phyloP scores from a whole-genome alignment of 1,140 invertebrate species.

The Telenomus remus region DNA sequence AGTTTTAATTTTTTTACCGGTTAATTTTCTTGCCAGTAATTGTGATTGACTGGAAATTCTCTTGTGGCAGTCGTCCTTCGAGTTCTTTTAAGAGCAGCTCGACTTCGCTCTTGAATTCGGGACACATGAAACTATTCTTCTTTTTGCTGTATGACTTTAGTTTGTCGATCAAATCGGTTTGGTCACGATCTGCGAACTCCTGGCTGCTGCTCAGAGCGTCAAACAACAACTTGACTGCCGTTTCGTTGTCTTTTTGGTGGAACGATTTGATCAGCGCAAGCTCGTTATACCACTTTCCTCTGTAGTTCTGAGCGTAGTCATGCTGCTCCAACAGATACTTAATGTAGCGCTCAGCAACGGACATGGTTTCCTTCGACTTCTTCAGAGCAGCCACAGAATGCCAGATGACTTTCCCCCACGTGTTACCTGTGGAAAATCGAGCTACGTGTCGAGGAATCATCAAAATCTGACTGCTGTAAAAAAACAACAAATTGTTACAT shows the following conservation, averaged over 20 bases:
- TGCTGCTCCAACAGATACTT: conserved; percentile 60
- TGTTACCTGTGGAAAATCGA: conserved; percentile 60
- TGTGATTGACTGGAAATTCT: conserved; percentile 22
- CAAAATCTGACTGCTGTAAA: conserved; percentile 18
- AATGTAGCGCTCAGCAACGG: conserved; percentile 53
- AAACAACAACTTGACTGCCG: conserved; percentile 50
- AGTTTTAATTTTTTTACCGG: conserved; percentile 48
- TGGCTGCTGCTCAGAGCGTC: conserved; percentile 48
- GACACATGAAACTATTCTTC: conserved; percentile 53
- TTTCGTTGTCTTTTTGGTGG: conserved; percentile 60
- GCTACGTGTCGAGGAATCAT: conserved; percentile 62
- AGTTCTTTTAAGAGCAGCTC: neutral
- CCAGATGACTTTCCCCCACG: conserved; percentile 67
- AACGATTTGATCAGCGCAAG: conserved; percentile 63
- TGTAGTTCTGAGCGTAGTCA: conserved; percentile 41
- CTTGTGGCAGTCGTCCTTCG: neutral
- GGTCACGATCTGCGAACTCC: conserved; percentile 36
- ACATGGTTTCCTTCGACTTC: conserved; percentile 56
- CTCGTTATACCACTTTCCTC: conserved; percentile 65
- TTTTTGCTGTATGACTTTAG: conserved; percentile 56
- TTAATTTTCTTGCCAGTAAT: conserved; percentile 45
- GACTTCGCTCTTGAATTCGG: conserved; percentile 32
- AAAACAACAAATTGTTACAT: conserved; percentile 3
- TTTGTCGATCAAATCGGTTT: conserved; percentile 55
- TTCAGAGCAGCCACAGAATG: conserved; percentile 66